Conservation (phyloP, 2,888 invertebrate species). For the Sarcophaga caerulescens region DNA sequence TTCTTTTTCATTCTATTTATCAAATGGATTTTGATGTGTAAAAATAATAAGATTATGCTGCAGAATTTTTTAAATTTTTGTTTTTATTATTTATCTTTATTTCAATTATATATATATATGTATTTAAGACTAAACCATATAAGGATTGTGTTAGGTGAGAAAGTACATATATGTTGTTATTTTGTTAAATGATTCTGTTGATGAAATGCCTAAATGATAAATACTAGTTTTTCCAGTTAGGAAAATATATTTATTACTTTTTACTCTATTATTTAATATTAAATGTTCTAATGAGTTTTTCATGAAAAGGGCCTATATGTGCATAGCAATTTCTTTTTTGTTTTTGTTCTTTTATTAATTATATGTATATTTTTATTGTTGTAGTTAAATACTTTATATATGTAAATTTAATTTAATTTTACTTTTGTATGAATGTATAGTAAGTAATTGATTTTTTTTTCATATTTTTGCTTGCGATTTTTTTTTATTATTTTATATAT, state of each 20-base stretch:
- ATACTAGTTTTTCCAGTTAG: slow-evolving; percentile 18
- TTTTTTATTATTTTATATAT: slow-evolving; percentile 34
- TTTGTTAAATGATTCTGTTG: slow-evolving; percentile 26
- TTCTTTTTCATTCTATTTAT: too few relatives aligned
- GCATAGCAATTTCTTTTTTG: slow-evolving; percentile 40
- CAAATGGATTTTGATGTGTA: too few relatives aligned
- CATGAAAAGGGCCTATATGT: slow-evolving; percentile 38
- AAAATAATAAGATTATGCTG: neutral
- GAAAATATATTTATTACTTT: slow-evolving; percentile 27
- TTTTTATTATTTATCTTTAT: slow-evolving; percentile 8
- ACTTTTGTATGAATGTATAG: slow-evolving; percentile 43
- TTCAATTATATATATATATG: neutral
- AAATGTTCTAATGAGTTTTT: slow-evolving; percentile 30
- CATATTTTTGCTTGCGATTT: slow-evolving; percentile 29
- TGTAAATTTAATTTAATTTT: slow-evolving; percentile 43
- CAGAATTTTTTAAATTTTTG: neutral
- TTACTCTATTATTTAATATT: slow-evolving; percentile 20
- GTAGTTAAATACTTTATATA: slow-evolving; percentile 33
- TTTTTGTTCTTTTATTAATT: slow-evolving; percentile 37
- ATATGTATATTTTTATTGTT: slow-evolving; percentile 33
- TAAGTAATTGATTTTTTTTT: slow-evolving; percentile 54
- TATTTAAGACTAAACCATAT: slow-evolving; percentile 24
- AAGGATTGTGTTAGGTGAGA: neutral
- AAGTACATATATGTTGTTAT: neutral
- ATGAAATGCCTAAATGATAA: slow-evolving; percentile 51